Evolutionary conservation across 2,797 vertebrate species (phyloP), one percentile per base, ranked within the genome.

Genomic region (Staurois parvus): DNA sequence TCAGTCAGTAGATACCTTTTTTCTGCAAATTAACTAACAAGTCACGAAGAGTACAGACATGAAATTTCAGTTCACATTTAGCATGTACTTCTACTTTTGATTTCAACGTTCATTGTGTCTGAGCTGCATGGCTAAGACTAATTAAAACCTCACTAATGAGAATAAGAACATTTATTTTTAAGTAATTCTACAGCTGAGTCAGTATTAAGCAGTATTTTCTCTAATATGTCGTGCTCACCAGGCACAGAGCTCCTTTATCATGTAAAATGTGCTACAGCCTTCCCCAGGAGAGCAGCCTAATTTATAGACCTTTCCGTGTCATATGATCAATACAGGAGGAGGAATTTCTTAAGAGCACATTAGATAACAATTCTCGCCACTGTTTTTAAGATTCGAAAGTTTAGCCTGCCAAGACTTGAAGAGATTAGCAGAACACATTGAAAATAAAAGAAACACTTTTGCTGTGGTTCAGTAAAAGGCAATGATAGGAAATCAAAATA

Each of bases 251-350:
- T 85, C 62, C 72, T 85, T 81, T 81, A 75, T 81, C 84, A 81
- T 85, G 62, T 69, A 68, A 29, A 85, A 69, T 80, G 78, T 74
- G 77, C 67, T 74, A 76, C 72, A 85, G 64, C 42, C 42, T 75
- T 85, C 73, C 77, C 26, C 77, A 62, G 40, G 84, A 85, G 77
- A 81, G 45, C 76, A 80, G 70, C 72, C 70, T 85, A 81, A 85
- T 85, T 75, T 85, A 85, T 85, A 81, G 78, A 67, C 72, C 45
- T 85, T 81, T 81, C 78, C 24, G 37, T 85, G 84, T 81, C 75
- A 84, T 81, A 76, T 85, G 77, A 85, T 85, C 78, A 85, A 85
- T 85, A 85, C 69, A 85, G 72, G 28, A 85, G 70, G 77, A 73
- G 75, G 40, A 64, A 74, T 85, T 74, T 68, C 70, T 80, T 68